phyloP scores from a whole-genome alignment of 2,797 vertebrate species.

The Scarus forsteni region DNA sequence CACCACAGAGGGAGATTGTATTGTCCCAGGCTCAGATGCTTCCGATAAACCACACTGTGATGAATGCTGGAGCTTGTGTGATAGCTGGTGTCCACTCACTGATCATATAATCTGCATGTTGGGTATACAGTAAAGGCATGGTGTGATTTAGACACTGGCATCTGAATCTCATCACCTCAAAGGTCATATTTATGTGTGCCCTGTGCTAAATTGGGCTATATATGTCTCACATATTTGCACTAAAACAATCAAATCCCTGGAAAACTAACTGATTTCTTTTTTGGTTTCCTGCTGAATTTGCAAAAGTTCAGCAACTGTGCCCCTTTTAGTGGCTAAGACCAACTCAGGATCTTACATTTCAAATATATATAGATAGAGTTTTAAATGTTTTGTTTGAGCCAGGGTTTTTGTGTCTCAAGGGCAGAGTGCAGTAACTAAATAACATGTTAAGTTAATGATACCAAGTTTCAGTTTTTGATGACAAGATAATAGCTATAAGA shows the following conservation, averaged over 20 bases:
- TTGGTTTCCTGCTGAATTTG: not conserved
- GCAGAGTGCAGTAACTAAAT: constrained; percentile 19
- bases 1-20: constrained; percentile 76
- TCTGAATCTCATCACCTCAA: constrained; percentile 54
- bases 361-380: constrained; percentile 28
- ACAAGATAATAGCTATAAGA: not conserved
- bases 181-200: constrained; percentile 52
- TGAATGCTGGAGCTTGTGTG: constrained; percentile 36
- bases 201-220: constrained; percentile 34
- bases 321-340: not conserved
- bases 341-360: constrained; percentile 3
- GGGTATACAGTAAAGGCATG: constrained; percentile 53
- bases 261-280: not conserved
- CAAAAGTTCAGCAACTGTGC: not conserved
- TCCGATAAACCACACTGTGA: constrained; percentile 51
- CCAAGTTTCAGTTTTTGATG: not conserved
- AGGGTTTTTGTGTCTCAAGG: constrained; percentile 29
- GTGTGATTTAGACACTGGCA: constrained; percentile 62
- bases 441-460: not conserved
- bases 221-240: constrained; percentile 25
- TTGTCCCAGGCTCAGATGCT: constrained; percentile 59
- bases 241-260: constrained; percentile 3
- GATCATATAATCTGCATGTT: constrained; percentile 57
- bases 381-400: constrained; percentile 20
- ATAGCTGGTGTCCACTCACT: constrained; percentile 36